phyloP scores from a whole-genome alignment of 2,113 vertebrate genomes.

The Pandion haliaetus region DNA sequence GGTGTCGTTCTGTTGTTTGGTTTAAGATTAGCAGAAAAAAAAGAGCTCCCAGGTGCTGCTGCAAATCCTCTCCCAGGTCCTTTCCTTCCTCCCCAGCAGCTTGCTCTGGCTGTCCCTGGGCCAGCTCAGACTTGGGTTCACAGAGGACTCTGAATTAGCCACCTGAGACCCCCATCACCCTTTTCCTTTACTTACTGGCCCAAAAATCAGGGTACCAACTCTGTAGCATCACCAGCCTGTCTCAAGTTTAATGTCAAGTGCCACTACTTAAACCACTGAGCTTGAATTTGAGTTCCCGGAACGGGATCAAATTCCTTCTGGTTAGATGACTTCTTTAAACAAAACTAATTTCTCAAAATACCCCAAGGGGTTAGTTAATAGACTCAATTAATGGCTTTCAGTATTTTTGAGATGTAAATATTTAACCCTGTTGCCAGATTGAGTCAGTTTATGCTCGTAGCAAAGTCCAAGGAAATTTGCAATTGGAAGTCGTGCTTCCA shows the following conservation, averaged over 20 bases:
- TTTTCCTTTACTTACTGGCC: not conserved
- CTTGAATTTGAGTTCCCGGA: not conserved
- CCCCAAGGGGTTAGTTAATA: not conserved
- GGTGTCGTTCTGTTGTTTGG: fast-evolving
- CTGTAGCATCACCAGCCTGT: not conserved
- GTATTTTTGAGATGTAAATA: not conserved
- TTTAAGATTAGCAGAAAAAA: not conserved
- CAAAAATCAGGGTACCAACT: not conserved
- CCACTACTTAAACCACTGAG: not conserved
- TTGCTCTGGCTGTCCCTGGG: not conserved
- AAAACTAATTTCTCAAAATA: not conserved
- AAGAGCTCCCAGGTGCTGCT: not conserved
- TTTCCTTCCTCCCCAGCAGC: not conserved
- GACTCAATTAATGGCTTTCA: not conserved
- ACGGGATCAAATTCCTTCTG: not conserved
- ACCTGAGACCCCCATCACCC: not conserved
- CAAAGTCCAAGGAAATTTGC: not conserved
- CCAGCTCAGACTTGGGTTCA: not conserved
- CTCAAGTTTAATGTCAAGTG: not conserved
- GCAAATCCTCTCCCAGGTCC: not conserved
- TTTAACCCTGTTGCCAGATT: not conserved
- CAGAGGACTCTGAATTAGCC: not conserved
- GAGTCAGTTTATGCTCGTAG: not conserved
- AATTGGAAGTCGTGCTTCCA: not conserved
- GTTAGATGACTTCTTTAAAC: not conserved